A percentile compares a stretch with the other conserved stretches of the same genome.
These are phyloP conservation scores for Pilophorus perplexus DNA, from an alignment of 2,888 invertebrate genomes.

Conservation along the genomic window DNA sequence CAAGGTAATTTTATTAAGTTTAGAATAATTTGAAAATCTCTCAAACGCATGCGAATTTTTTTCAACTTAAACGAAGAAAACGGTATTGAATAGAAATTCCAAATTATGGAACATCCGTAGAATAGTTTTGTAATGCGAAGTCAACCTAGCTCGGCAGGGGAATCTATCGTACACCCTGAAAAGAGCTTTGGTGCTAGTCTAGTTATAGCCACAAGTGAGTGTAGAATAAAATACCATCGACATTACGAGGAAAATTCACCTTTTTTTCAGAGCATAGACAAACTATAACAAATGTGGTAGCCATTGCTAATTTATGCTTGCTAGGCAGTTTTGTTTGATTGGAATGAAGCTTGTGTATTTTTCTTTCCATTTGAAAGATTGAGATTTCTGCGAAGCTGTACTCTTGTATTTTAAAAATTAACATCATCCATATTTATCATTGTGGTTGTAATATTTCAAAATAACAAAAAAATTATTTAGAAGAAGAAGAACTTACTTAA, in stretches of 20 bases:
- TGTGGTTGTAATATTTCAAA: constrained; percentile 29
- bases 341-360: constrained; percentile 32
- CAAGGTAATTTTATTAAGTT: constrained; percentile 1
- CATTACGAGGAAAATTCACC: not conserved
- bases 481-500: constrained; percentile 9
- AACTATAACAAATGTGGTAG: constrained; percentile 18
- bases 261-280: constrained; percentile 20
- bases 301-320: constrained; percentile 12
- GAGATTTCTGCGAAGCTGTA: constrained; percentile 19
- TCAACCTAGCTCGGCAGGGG: too few relatives aligned
- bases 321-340: constrained; percentile 17
- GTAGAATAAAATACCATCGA: constrained; percentile 3
- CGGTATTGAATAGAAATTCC: not conserved
- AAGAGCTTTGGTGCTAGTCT: too few relatives aligned
- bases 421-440: constrained; percentile 22
- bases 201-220: constrained; percentile 9
- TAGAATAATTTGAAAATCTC: not conserved
- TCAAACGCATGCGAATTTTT: constrained; percentile 11
- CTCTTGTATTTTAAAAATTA: constrained; percentile 21
- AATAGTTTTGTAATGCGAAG: constrained; percentile 19
- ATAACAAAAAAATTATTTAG: constrained; percentile 18
- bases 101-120: not conserved
- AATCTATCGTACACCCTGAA: too few relatives aligned
- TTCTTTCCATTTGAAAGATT: constrained; percentile 14
- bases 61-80: not conserved